Conservation (phyloP, 2,797 vertebrate species). For the Xenops minutus region DNA sequence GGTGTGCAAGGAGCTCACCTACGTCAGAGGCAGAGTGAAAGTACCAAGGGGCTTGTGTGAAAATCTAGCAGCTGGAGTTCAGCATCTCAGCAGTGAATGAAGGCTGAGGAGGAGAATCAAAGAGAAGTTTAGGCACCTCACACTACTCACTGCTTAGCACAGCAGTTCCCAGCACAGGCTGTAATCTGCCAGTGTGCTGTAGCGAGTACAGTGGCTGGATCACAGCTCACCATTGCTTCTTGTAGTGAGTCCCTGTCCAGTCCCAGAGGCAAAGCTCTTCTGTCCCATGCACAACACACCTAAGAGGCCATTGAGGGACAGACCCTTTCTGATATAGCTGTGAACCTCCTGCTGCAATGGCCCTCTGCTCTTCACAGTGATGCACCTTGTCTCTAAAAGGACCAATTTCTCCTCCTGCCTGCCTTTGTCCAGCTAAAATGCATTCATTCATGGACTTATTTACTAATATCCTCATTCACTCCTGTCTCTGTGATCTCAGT, state of each 20-base stretch:
- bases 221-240: neutral
- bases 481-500: neutral
- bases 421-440: neutral
- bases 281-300: rapidly evolving
- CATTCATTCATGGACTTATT: neutral
- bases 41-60: neutral
- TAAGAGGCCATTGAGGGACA: neutral
- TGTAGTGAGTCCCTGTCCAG: rapidly evolving
- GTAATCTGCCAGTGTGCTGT: neutral
- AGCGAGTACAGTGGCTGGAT: neutral
- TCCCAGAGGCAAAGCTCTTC: neutral
- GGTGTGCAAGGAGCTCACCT: neutral
- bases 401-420: neutral
- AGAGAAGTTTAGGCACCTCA: neutral
- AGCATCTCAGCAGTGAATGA: neutral
- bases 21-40: neutral
- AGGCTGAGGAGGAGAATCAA: neutral
- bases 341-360: neutral
- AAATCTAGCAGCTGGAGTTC: neutral
- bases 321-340: neutral
- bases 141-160: neutral
- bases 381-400: neutral
- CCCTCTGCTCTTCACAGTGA: neutral
- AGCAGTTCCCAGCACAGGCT: neutral
- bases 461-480: neutral